Conservation (phyloP, 2,797 vertebrate genomes). For the Staurois parvus region DNA sequence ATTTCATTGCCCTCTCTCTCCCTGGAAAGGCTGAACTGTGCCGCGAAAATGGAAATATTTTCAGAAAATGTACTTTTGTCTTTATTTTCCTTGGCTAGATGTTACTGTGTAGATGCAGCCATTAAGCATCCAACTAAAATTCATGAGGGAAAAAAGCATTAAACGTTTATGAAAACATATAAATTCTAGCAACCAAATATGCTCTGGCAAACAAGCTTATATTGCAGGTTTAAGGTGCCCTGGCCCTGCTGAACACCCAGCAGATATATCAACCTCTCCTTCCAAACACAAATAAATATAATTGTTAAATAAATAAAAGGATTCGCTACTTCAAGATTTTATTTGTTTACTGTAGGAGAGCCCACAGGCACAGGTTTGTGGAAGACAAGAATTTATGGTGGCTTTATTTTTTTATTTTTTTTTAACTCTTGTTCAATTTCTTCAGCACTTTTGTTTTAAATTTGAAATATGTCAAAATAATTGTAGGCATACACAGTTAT, state of each 20-base stretch:
- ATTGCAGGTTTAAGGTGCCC: conserved; percentile 51
- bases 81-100: conserved; percentile 61
- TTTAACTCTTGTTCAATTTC: background rate
- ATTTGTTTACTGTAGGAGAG: conserved; percentile 35
- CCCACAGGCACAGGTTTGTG: conserved; percentile 5
- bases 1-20: conserved; percentile 57
- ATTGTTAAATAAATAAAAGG: conserved; percentile 53
- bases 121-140: conserved; percentile 56
- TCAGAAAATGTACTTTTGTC: conserved; percentile 60
- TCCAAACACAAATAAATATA: conserved; percentile 50
- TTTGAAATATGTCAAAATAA: background rate
- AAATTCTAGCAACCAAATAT: conserved; percentile 54
- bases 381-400: background rate
- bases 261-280: conserved; percentile 40
- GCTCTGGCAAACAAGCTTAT: conserved; percentile 40
- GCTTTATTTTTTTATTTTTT: background rate
- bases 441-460: background rate
- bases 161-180: conserved; percentile 63
- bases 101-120: conserved; percentile 55
- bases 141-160: conserved; percentile 59
- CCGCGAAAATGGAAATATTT: conserved; percentile 57
- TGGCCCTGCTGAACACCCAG: background rate
- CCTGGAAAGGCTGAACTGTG: conserved; percentile 58
- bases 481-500: background rate
- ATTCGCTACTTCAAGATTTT: conserved; percentile 39